Evolutionary conservation across 2,888 invertebrate species (phyloP), one percentile per base, ranked within the genome.

Genomic region (Ditula angustiorana): DNA sequence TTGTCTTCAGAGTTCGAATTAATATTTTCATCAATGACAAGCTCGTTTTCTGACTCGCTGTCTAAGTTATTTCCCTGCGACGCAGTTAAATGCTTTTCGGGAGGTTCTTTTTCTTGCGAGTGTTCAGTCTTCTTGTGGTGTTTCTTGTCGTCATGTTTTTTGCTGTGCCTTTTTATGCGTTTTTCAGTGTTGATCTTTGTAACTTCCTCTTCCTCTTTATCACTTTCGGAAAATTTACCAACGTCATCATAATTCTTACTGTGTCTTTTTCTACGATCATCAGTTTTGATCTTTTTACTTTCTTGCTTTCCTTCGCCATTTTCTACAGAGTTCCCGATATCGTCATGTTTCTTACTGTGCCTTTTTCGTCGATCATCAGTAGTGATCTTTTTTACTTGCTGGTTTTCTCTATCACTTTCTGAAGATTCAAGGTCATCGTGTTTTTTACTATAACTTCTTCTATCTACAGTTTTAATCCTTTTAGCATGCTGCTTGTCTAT

Each of bases 21-120:
- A 35, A 33, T 57, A 4, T 61, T 55, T 41, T 72, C 67, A 67
- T 88, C 88, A 44, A 87, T 87, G 5, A 88, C 76, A 60, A 89
- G 74, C 62, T 84, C 83, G 66, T 80, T 84, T 70, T 88, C 88
- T 53, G 83, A 83, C 33, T 85, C 86, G 67, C 76, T 81, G 33
- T 82, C 83, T 35, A 80, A 79, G 28, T 69, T 16, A 55, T 75
- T 69, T 23, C 67, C 69, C 67, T 71, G 72, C 41, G 74, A 58
- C 0, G 69, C 63, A 13, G 47, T 26, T 28, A 2, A 10, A 41
- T 66, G 23, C 26, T 59, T 47, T 60, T 58, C 28, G 1, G 13
- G 5, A 35, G 24, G 21, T 56, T 64, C 61, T 69, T 68, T 67
- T 59, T 68, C 62, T 59, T 61, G 57, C 46, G 57, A 50, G 19